phyloP scores from a whole-genome alignment of 2,113 vertebrate species.

The Amblyornis subalaris region DNA sequence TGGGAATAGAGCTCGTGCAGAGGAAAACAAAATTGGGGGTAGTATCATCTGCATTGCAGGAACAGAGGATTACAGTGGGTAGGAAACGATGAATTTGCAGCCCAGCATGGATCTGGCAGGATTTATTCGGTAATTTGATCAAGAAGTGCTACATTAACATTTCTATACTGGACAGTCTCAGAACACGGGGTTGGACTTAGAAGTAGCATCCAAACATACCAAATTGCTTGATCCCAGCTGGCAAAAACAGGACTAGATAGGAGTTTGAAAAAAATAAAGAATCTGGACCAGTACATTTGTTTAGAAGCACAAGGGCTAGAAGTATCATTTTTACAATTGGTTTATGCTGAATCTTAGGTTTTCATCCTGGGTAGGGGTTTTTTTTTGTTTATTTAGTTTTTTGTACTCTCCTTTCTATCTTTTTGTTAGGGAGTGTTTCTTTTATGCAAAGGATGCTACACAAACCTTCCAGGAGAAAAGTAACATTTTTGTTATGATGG shows the following conservation, averaged over 20 bases:
- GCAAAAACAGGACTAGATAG: background rate
- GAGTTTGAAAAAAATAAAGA: background rate
- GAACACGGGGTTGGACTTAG: background rate
- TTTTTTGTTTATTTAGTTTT: background rate
- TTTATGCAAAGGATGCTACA: background rate
- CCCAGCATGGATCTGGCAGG: background rate
- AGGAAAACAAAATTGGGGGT: background rate
- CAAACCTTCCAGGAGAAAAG: background rate
- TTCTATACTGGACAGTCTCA: background rate
- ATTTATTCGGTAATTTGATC: background rate
- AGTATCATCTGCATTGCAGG: background rate
- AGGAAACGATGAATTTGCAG: background rate
- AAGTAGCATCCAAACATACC: background rate
- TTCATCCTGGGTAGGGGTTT: background rate
- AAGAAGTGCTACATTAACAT: background rate
- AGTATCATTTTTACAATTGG: background rate
- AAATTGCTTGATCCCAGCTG: background rate
- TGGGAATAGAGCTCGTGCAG: background rate
- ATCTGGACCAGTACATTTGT: background rate
- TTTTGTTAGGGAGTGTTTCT: background rate
- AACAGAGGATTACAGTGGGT: background rate
- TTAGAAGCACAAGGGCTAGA: background rate
- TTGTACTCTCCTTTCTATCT: background rate
- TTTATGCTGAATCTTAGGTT: background rate
- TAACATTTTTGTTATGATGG: background rate